Base-by-base conservation (phyloP, 2,113 vertebrate genomes). In the Pomatostomus ruficeps region DNA sequence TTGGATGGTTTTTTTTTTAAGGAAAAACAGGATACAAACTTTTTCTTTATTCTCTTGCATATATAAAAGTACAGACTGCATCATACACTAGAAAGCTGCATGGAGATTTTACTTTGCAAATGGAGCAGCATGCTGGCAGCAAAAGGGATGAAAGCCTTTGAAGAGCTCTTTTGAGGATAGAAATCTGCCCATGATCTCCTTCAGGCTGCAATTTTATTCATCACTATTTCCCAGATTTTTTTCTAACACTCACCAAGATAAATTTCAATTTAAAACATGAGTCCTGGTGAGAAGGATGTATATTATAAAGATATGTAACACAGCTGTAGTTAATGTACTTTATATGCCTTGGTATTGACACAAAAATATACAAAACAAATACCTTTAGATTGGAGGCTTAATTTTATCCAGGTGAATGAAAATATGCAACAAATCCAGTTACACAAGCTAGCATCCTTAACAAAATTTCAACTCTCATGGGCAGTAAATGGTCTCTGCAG, bases 111-210 rank as follows among this genome's bases (percentile, higher is more conserved):
- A 83, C 77, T 97, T 96, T 71, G 71, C 79, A 95, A 96, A 89
- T 82, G 89, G 61, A 88, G 78, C 68, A 86, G 16, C 73, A 63
- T 88, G 71, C 89, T 97, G 87, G 86, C 85, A 95, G 87, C 46
- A 91, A 78, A 94, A 97, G 95, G 61, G 65, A 59, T 91, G 70
- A 95, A 97, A 92, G 89, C 78, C 88, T 97, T 97, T 94, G 92
- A 97, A 97, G 84, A 85, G 74, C 31, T 92, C 92, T 91, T 97
- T 93, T 91, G 93, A 95, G 51, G 52, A 80, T 73, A 82, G 77
- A 93, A 93, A 96, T 92, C 80, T 92, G 71, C 45, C 78, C 66
- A 65, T 85, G 65, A 85, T 84, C 85, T 93, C 38, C 68, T 88
- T 76, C 51, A 89, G 85, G 76, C 55, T 89, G 84, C 89, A 83